A percentile compares a stretch with the other conserved stretches of the same genome.
phyloP scores from a whole-genome alignment of 2,113 vertebrate species.

The Channa maculata region DNA sequence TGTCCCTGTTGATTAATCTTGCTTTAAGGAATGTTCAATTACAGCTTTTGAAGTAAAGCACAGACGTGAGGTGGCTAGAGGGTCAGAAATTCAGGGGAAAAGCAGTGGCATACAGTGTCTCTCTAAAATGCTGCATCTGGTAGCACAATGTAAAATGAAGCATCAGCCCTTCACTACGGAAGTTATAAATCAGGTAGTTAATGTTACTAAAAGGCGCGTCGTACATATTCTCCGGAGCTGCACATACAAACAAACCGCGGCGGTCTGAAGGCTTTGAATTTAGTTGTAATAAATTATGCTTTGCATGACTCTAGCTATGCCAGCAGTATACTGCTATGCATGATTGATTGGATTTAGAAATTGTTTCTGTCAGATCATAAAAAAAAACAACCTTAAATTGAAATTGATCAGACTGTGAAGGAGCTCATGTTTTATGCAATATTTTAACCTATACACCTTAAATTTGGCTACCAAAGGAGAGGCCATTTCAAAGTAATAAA shows the following conservation, averaged over 20 bases:
- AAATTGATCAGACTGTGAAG: constrained; percentile 50
- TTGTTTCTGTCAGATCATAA: constrained; percentile 46
- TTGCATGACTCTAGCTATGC: constrained; percentile 50
- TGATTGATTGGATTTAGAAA: constrained; percentile 57
- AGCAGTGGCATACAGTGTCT: neutral
- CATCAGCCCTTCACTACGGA: constrained; percentile 3
- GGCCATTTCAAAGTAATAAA: neutral
- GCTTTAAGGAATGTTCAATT: constrained; percentile 44
- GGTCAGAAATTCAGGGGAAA: constrained; percentile 33
- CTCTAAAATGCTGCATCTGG: neutral
- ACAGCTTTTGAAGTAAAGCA: constrained; percentile 35
- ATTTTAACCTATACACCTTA: constrained; percentile 4
- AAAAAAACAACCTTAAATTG: constrained; percentile 43
- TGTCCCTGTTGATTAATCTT: constrained; percentile 28
- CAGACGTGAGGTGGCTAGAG: constrained; percentile 18
- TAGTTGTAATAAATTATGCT: constrained; percentile 52
- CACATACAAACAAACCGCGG: constrained; percentile 26
- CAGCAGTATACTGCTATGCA: constrained; percentile 32
- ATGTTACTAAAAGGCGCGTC: constrained; percentile 38
- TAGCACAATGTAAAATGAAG: constrained; percentile 7
- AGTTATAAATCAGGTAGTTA: constrained; percentile 48
- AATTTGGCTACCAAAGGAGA: constrained; percentile 11
- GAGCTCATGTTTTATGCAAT: constrained; percentile 18
- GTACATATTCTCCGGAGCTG: constrained; percentile 29
- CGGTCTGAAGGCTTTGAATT: constrained; percentile 37